phyloP scores from a whole-genome alignment of 2,797 vertebrate species.

The Chlorospingus flavigularis region DNA sequence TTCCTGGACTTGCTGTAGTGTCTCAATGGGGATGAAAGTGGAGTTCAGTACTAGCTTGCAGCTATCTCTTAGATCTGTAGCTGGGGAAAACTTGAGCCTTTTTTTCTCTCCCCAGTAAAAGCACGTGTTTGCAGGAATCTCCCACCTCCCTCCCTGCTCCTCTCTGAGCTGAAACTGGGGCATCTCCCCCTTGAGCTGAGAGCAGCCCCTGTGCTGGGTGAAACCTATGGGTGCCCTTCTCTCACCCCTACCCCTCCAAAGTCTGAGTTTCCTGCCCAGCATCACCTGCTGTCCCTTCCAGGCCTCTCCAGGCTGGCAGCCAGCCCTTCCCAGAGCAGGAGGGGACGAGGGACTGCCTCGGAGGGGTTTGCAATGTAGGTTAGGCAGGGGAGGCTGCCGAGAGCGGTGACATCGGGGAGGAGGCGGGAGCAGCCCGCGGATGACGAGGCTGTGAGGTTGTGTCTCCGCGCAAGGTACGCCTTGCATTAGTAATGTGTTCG shows the following conservation, averaged over 20 bases:
- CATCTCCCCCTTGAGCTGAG: fast-evolving
- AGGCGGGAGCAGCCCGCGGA: conserved; percentile 25
- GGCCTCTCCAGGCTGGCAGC: not conserved
- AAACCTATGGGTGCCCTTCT: not conserved
- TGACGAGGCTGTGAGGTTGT: conserved; percentile 46
- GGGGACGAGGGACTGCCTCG: not conserved
- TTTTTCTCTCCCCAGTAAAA: not conserved
- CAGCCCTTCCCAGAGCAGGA: not conserved
- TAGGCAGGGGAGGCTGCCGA: not conserved
- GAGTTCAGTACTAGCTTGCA: not conserved
- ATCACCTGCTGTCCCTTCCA: not conserved
- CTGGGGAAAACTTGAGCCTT: not conserved
- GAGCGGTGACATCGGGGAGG: conserved; percentile 27
- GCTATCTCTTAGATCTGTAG: not conserved
- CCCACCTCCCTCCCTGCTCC: not conserved
- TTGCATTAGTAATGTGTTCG: conserved; percentile 38
- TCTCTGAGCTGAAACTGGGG: not conserved
- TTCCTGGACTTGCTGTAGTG: not conserved
- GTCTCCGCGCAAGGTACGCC: conserved; percentile 21
- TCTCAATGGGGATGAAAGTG: not conserved
- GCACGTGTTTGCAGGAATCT: not conserved
- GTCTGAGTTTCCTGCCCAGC: fast-evolving
- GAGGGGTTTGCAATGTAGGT: conserved; percentile 56
- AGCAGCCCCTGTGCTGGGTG: not conserved
- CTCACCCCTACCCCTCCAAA: not conserved